Evolutionary conservation across 2,888 invertebrate genomes (phyloP).

Genomic region (Dasysyrphus albostriatus): DNA sequence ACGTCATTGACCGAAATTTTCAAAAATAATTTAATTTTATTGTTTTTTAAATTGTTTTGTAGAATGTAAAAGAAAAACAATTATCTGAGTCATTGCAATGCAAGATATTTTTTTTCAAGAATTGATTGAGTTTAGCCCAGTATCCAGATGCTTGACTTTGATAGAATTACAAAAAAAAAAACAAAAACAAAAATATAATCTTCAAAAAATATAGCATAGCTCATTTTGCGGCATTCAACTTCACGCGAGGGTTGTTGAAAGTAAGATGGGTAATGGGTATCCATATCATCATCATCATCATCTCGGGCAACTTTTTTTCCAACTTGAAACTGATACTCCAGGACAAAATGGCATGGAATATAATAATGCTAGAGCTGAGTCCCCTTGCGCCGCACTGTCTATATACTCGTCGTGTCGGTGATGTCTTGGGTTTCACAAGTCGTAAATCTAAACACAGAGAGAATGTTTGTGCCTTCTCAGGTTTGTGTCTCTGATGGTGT

Average conservation of each 20-base stretch:
- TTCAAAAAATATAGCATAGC: conserved; percentile 11
- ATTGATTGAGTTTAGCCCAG: conserved; percentile 34
- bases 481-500: conserved; percentile 36
- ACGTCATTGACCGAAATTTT: conserved; percentile 51
- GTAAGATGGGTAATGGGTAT: conserved; percentile 46
- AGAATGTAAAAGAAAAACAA: not conserved
- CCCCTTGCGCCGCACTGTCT: conserved; percentile 14
- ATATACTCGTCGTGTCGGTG: conserved; percentile 27
- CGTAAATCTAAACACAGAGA: conserved; percentile 72
- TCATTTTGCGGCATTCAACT: conserved; percentile 59
- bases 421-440: conserved; percentile 73
- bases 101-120: not conserved
- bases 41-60: conserved; percentile 15
- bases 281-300: conserved; percentile 63
- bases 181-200: conserved; percentile 3
- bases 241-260: conserved; percentile 50
- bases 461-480: conserved; percentile 69
- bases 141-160: conserved; percentile 53
- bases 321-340: conserved; percentile 71
- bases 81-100: not conserved
- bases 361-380: conserved; percentile 45
- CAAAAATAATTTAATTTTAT: conserved; percentile 1
- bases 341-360: conserved; percentile 73
- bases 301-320: conserved; percentile 51
- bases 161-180: conserved; percentile 2